Conservation (phyloP, 2,888 invertebrate species). For the Alcis repandata region DNA sequence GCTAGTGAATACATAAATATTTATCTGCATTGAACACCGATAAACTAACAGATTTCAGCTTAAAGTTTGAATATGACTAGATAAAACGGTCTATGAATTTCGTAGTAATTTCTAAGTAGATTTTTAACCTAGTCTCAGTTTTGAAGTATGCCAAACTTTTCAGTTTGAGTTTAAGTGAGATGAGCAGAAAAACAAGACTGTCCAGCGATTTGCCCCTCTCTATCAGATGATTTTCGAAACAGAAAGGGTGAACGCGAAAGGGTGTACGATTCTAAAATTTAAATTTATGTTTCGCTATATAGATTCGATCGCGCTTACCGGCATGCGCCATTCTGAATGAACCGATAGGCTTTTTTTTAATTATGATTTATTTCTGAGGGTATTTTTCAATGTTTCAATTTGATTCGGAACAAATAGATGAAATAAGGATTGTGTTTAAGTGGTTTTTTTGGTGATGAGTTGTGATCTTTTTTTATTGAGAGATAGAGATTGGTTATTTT, state of each 20-base stretch:
- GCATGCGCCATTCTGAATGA: slow-evolving; percentile 72
- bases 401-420: slow-evolving; percentile 56
- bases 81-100: too few relatives aligned
- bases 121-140: too few relatives aligned
- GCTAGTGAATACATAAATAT: too few relatives aligned
- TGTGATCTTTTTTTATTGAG: not conserved
- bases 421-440: slow-evolving; percentile 34
- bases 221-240: slow-evolving; percentile 57
- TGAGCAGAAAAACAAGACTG: not conserved
- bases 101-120: too few relatives aligned
- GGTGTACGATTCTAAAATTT: slow-evolving; percentile 80
- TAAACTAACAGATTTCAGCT: too few relatives aligned
- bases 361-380: slow-evolving; percentile 78
- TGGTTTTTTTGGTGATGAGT: slow-evolving; percentile 31
- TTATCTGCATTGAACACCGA: too few relatives aligned
- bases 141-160: not conserved
- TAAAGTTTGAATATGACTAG: too few relatives aligned
- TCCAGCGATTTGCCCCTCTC: slow-evolving; percentile 23
- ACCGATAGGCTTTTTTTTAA: slow-evolving; percentile 74
- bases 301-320: slow-evolving; percentile 84
- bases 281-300: slow-evolving; percentile 86
- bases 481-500: not conserved
- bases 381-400: slow-evolving; percentile 62
- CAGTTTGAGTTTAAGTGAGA: too few relatives aligned
- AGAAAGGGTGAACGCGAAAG: slow-evolving; percentile 65